Conservation (phyloP, 2,888 invertebrate species). For the Andrena haemorrhoa region DNA sequence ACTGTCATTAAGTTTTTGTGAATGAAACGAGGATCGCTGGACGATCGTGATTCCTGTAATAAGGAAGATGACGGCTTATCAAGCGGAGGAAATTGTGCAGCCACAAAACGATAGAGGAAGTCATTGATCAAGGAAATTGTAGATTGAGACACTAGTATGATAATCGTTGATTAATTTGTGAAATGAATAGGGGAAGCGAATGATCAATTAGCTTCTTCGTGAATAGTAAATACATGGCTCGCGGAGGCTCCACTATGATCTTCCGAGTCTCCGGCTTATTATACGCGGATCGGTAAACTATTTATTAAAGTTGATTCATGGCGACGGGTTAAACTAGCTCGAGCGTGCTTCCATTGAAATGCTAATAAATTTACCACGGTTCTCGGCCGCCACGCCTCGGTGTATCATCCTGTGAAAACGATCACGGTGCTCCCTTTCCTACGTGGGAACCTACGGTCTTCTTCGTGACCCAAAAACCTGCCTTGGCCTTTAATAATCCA, state of each 20-base stretch:
- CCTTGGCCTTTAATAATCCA: background rate
- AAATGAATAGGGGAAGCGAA: background rate
- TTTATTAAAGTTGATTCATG: conserved; percentile 53
- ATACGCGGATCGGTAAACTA: conserved; percentile 31
- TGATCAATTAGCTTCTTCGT: background rate
- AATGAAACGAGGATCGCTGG: background rate
- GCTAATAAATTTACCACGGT: conserved; percentile 64
- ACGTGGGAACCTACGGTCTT: conserved; percentile 41
- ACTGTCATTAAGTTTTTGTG: background rate
- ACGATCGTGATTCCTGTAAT: conserved; percentile 11
- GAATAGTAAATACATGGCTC: conserved; percentile 8
- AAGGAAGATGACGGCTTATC: conserved; percentile 23
- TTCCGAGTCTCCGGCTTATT: conserved; percentile 1
- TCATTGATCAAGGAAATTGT: background rate
- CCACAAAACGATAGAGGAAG: background rate
- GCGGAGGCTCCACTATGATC: background rate
- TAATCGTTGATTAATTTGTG: conserved; percentile 23
- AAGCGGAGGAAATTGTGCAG: background rate
- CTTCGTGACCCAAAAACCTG: conserved; percentile 13
- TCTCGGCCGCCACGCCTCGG: conserved; percentile 53
- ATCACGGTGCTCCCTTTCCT: conserved; percentile 18
- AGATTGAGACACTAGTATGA: background rate
- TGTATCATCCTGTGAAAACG: conserved; percentile 29
- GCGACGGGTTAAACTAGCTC: conserved; percentile 30
- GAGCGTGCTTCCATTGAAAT: conserved; percentile 61